Conservation (phyloP, 2,113 vertebrate genomes). For the Vidua macroura region DNA sequence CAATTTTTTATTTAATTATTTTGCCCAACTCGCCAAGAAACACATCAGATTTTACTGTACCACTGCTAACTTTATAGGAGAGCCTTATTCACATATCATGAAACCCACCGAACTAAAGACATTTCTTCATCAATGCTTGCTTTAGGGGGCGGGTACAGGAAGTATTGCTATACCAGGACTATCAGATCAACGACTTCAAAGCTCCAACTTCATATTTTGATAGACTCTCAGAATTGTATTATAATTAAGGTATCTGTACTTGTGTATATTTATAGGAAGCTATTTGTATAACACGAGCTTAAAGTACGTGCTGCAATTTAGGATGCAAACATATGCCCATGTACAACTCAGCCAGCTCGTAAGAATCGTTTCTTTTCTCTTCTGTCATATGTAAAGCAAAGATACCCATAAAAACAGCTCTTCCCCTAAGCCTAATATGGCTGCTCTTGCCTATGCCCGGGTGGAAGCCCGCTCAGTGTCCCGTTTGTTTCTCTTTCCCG, state of each 20-base stretch:
- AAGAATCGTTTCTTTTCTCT: not conserved
- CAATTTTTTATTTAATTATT: not conserved
- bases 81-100: not conserved
- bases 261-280: not conserved
- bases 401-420: not conserved
- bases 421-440: conserved; percentile 10
- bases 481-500: not conserved
- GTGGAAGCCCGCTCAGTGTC: not conserved
- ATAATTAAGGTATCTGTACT: not conserved
- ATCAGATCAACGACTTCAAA: conserved; percentile 46
- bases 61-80: conserved; percentile 28
- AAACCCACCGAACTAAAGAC: not conserved
- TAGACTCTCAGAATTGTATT: not conserved
- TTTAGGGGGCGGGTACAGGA: conserved; percentile 49
- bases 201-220: conserved; percentile 1
- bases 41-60: conserved; percentile 23
- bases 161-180: conserved; percentile 6
- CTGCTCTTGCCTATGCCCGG: not conserved
- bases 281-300: not conserved
- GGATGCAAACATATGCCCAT: not conserved
- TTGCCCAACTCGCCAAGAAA: not conserved
- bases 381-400: not conserved
- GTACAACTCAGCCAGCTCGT: not conserved
- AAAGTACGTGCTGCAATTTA: not conserved
- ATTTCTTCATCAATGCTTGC: conserved; percentile 13